Evolutionary conservation across 2,113 vertebrate species (phyloP), one percentile per base, ranked within the genome.

Genomic region (Coptodon bakossiorum): DNA sequence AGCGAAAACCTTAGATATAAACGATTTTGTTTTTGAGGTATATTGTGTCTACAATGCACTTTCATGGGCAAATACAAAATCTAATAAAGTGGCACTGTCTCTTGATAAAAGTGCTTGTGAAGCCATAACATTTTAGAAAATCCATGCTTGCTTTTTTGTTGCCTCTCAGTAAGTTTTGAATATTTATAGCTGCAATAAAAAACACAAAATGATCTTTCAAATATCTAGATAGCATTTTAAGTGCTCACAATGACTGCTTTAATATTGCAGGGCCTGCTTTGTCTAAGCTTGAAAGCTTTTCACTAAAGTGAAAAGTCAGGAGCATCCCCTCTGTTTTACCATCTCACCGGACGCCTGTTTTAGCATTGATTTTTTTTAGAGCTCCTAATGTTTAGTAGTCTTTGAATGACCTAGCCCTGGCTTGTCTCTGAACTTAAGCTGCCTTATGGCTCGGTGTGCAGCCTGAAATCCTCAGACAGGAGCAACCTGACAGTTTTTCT

Each of bases 341-440:
- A 54, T 88, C 57, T 56, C 81, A 36, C 43, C 43, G 34, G 22
- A 53, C 63, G 43, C 34, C 57, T 48, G 31, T 85, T 84, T 83
- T 61, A 56, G 43, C 82, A 82, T 84, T 89, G 57, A 92, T 90
- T 85, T 87, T 40, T 76, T 82, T 84, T 12, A n/a, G 40, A 52
- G 24, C 31, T n/a, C 31, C 63, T 82, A 68, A 85, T 84, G 73
- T 78, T 56, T 79, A 68, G 43, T 11, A 27, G 45, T 84, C 73
- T 88, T 88, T 59, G 31, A 50, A 86, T 45, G 83, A 85, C 48
- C 78, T 36, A 17, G 80, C 56, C 29, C 31, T 4, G 43, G 50
- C 34, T 27, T 52, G 45, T 81, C 50, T 84, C 68, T 79, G 76
- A 90, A 81, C 36, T 82, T 29, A 27, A 34, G 50, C 76, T 89